These are phyloP conservation scores for Palythoa caribaeorum DNA, from an alignment of 92 coral and sea anemone species.

Conservation along the genomic window DNA sequence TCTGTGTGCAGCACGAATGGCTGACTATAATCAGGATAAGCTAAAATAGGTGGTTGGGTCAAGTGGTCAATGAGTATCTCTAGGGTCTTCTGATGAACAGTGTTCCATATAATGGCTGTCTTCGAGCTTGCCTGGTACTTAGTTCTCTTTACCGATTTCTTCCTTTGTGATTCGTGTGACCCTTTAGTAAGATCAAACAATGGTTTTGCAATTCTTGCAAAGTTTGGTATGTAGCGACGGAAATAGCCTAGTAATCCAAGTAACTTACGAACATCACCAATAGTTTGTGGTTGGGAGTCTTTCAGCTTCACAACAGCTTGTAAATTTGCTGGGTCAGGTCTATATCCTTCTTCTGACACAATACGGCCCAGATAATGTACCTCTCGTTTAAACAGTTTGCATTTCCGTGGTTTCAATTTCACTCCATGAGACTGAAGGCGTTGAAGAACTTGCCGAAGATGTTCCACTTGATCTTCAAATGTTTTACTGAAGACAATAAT, in stretches of 20 bases:
- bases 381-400: conserved; percentile 65
- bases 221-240: conserved; percentile 69
- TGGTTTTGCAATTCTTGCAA: conserved; percentile 37
- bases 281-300: conserved; percentile 62
- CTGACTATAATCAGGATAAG: conserved; percentile 16
- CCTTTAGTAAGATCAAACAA: conserved; percentile 41
- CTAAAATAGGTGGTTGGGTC: conserved; percentile 20
- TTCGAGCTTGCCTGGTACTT: conserved; percentile 1
- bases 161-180: background rate
- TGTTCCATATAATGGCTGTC: conserved; percentile 9
- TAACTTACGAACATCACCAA: conserved; percentile 57
- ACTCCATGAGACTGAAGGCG: conserved; percentile 32
- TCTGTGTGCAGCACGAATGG: conserved; percentile 45
- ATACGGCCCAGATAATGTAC: conserved; percentile 73
- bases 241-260: conserved; percentile 55
- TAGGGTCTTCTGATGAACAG: background rate
- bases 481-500: conserved; percentile 40
- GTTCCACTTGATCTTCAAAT: conserved; percentile 68
- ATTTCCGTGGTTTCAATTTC: conserved; percentile 57
- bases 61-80: conserved; percentile 10
- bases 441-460: conserved; percentile 57
- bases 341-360: conserved; percentile 72
- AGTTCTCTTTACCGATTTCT: conserved; percentile 3
- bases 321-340: conserved; percentile 61
- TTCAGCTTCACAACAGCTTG: conserved; percentile 58